Evolutionary conservation across 1,140 invertebrate species (phyloP), one percentile per base, ranked within the genome.

Genomic region (Spodoptera frugiperda): DNA sequence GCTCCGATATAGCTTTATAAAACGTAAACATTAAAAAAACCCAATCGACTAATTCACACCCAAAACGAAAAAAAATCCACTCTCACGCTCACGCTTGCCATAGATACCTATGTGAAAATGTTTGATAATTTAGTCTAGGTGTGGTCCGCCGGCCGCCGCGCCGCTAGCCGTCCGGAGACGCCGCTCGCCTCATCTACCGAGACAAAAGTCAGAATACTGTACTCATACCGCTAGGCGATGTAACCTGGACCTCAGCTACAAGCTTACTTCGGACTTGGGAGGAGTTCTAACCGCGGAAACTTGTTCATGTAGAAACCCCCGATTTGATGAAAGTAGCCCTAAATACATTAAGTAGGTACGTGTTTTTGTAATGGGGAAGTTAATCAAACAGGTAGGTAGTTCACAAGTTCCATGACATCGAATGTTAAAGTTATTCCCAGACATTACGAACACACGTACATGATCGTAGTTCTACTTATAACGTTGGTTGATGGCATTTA

Each of bases 61-160:
- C 90, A 94, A 94, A 94, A 92, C 90, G 90, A 93, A 94, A 90
- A 73, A 89, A 93, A 94, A 94, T 93, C 88, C 92, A 94, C 92
- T 94, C 92, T 92, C 92, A 94, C 92, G 89, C 92, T 91, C 91
- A 94, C 92, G 88, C 92, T 94, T 92, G 91, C 91, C 91, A 93
- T 93, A 94, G 91, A 94, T 94, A 94, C 92, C 92, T 93, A 93
- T 92, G 91, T 94, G 91, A 91, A 92, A 92, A 93, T 89, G 89
- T 92, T 91, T 89, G 90, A 89, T 89, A 89, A 92, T 92, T 85
- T 91, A 93, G 89, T 91, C 86, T 91, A 92, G 91, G 89, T 91
- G 91, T 88, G 80, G 87, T 88, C 92, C 89, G 87, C 87, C 84
- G 85, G 91, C 84, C 85, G 91, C 85, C 84, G 84, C 91, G 87